Base-by-base conservation (phyloP, 2,888 invertebrate species). In the Strigamia maritima region DNA sequence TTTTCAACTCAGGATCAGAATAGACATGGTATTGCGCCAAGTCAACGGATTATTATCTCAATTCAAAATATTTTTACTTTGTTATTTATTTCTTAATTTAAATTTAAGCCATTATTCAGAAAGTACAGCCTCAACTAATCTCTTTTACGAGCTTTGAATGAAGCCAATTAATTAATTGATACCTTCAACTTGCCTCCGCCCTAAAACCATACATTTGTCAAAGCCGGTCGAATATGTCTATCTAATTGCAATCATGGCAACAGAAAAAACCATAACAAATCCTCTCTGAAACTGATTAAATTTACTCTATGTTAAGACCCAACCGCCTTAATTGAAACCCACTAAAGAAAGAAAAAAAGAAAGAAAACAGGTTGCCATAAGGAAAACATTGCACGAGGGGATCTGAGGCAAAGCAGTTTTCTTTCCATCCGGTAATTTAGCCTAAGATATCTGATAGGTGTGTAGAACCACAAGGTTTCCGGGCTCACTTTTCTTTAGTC, bases 401-500 rank as follows among this genome's bases (percentile, higher is more conserved):
- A 65, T 24, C 28, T 65, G 65, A 7, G 65, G 65, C 49, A 16
- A 65, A 26, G 65, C 65, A 65, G 65, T 28, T 65, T 65, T 65
- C 65, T 65, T 65, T 65, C 65, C 26, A 65, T 65, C 65, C 65
- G 65, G 65, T 65, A 65, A 65, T 65, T 65, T 65, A 65, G 65
- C 65, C 26, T 65, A 65, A 65, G 65, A 65, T 65, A 65, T 65
- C 65, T 65, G 65, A 65, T 65, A 65, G 65, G 65, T 65, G 65
- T 65, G 65, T 65, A 24, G 65, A 28, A 65, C 65, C 65, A 65
- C 65, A 65, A 65, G 65, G 65, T 65, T 65, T 65, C 65, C 65
- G 8, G 65, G 65, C 65, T 24, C 65, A 65, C 65, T 65, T 65
- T 65, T 65, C 65, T 65, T 65, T 65, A 65, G 65, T 26, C 26